Conservation (phyloP, 1,140 invertebrate genomes). For the Heliconius eleuchia region DNA sequence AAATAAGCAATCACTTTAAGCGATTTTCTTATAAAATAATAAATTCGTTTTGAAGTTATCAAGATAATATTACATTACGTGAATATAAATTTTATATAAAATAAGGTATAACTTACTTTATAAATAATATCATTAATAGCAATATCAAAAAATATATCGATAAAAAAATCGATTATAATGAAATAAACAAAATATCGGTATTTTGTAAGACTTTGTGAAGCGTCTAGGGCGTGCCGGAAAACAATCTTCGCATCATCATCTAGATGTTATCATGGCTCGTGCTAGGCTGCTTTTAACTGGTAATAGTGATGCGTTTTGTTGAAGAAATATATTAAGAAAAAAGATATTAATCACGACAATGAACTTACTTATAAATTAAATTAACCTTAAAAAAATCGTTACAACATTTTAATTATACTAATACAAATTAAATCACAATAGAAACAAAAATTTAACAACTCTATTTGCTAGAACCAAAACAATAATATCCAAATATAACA, state of each 20-base stretch:
- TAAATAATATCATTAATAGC: too few species aligned
- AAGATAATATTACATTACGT: too few species aligned
- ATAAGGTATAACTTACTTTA: too few species aligned
- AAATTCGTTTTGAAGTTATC: too few species aligned
- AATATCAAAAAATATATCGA: not conserved
- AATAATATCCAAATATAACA: not conserved
- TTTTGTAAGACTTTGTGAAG: conserved; percentile 19
- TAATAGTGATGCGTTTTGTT: conserved; percentile 25
- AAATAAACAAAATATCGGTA: conserved; percentile 16
- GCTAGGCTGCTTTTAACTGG: conserved; percentile 29
- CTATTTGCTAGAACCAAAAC: not conserved
- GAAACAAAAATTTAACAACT: not conserved
- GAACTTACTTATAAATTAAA: not conserved
- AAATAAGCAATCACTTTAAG: too few species aligned
- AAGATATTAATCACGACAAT: not conserved
- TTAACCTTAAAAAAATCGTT: not conserved
- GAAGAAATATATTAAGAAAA: not conserved
- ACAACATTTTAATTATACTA: not conserved
- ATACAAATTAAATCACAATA: not conserved
- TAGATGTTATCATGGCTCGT: conserved; percentile 39
- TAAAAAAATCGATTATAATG: not conserved
- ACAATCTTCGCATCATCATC: conserved; percentile 42
- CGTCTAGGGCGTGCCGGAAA: conserved; percentile 28
- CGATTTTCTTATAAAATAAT: too few species aligned
- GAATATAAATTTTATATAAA: too few species aligned